phyloP scores from a whole-genome alignment of 92 coral and sea anemone genomes.

The Porites lobata region DNA sequence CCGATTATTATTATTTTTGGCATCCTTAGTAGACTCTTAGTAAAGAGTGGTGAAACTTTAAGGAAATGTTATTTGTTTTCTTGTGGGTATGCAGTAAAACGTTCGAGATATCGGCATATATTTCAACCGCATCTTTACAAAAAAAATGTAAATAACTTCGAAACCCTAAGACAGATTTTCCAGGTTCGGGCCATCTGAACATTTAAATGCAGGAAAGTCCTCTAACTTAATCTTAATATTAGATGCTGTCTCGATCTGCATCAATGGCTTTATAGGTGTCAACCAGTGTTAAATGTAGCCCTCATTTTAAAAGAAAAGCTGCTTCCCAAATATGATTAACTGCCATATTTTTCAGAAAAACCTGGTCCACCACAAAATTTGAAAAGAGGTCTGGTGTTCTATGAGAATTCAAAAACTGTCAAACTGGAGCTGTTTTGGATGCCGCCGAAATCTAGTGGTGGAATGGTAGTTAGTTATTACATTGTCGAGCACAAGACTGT shows the following conservation, averaged over 20 bases:
- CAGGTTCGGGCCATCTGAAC: background rate
- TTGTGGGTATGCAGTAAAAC: too few relatives aligned
- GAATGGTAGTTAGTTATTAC: slow-evolving; percentile 12
- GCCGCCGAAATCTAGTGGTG: slow-evolving; percentile 28
- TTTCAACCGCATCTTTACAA: too few relatives aligned
- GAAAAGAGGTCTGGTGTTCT: slow-evolving; percentile 12
- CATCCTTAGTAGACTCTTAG: too few relatives aligned
- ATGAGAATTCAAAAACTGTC: background rate
- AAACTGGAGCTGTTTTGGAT: slow-evolving; percentile 22
- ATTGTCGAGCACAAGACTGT: slow-evolving; percentile 42
- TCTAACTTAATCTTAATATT: too few relatives aligned
- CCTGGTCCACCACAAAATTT: slow-evolving; percentile 24
- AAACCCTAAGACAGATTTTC: background rate
- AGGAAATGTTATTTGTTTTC: too few relatives aligned
- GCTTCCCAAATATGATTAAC: background rate
- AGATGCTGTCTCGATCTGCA: background rate
- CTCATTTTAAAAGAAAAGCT: too few relatives aligned
- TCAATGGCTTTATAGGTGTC: background rate
- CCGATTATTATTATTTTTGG: too few relatives aligned
- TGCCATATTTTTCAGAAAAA: slow-evolving; percentile 2
- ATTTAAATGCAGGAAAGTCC: background rate
- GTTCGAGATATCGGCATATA: too few relatives aligned
- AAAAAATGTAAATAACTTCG: too few relatives aligned
- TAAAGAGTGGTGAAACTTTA: too few relatives aligned
- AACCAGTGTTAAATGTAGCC: background rate